Evolutionary conservation across 2,113 vertebrate genomes (phyloP), one percentile per base, ranked within the genome.

Genomic region (Lynx canadensis): DNA sequence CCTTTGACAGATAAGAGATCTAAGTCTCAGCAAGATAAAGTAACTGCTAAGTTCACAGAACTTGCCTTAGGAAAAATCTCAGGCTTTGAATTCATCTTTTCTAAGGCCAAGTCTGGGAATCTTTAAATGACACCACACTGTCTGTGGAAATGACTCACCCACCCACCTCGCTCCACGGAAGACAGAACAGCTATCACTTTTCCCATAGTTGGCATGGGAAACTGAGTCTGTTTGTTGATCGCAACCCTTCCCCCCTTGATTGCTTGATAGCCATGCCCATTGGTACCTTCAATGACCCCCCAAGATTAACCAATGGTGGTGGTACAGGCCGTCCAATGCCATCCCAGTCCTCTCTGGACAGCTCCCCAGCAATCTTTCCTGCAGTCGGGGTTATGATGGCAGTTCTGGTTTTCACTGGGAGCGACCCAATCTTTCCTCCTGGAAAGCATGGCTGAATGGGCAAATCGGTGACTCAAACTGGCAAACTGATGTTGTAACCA

Each of bases 321-420:
- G 4, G 4, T 25, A 33, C 25, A 29, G 50, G 31, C n/a, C 33
- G 29, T 82, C 16, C 13, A 82, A 10, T 14, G 65, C 23, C 9
- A 5, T 41, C 14, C 5, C 14, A 21, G 13, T 21, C 12, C 6
- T 0, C 66, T 11, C 10, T 4, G 12, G 2, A 5, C 14, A 27
- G 4, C 50, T 52, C 18, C 41, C 19, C 19, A 36, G 23, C 10
- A 13, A 45, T 31, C 13, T 0, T 29, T 29, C 27, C n/a, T 66
- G 12, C 27, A 23, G 33, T 27, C 41, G 36, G 23, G 19, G 19
- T 19, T 16, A 60, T 36, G 8, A 36, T 11, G 4, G 4, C 18
- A 15, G 12, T 1, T 5, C 12, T 15, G 69, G 11, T 36, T 23
- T 82, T 66, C 36, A 13, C 31, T 13, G 38, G 18, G 25, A 48